These are phyloP conservation scores for Myioborus miniatus DNA, from an alignment of 2,797 vertebrate genomes.

Conservation along the genomic window DNA sequence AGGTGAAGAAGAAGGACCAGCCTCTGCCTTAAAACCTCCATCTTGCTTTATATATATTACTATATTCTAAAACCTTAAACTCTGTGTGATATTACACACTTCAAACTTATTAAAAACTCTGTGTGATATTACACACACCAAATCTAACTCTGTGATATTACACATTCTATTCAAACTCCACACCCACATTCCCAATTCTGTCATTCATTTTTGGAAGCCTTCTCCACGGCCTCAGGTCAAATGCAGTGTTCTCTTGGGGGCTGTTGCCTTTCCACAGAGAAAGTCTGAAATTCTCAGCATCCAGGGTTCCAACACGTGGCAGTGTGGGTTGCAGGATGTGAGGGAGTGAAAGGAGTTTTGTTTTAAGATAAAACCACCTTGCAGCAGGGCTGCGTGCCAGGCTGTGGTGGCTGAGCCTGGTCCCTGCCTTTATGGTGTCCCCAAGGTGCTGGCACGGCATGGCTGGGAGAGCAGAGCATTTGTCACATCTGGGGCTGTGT, in stretches of 20 bases:
- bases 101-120: not conserved
- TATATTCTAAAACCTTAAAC: not conserved
- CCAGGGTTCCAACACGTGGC: not conserved
- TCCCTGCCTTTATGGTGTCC: not conserved
- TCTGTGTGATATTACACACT: not conserved
- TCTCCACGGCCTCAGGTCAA: not conserved
- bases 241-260: not conserved
- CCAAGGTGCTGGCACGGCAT: accelerated
- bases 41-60: not conserved
- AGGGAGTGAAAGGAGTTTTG: not conserved
- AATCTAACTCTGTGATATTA: not conserved
- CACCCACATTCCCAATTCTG: not conserved
- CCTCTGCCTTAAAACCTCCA: not conserved
- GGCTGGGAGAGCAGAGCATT: accelerated
- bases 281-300: not conserved
- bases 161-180: not conserved
- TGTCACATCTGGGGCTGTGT: not conserved
- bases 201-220: not conserved
- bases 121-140: not conserved
- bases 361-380: not conserved
- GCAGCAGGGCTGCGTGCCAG: not conserved
- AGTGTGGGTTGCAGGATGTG: accelerated
- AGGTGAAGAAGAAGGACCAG: not conserved
- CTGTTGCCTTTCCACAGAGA: not conserved
- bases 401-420: not conserved